A percentile compares a stretch with the other conserved stretches of the same genome.
These are phyloP conservation scores for Zaprionus ghesquierei DNA, from an alignment of 1,140 invertebrate genomes.

Conservation along the genomic window DNA sequence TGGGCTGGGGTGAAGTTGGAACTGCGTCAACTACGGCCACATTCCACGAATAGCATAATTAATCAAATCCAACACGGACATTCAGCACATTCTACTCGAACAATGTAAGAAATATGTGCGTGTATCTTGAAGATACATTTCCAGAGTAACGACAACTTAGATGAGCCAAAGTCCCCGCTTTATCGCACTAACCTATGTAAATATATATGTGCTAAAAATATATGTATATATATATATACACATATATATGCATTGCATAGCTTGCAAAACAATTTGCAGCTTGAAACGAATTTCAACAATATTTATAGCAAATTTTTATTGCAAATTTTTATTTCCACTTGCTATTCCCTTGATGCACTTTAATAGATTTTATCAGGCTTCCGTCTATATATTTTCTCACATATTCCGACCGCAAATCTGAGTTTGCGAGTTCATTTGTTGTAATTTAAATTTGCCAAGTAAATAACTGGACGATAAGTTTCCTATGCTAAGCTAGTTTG, in stretches of 20 bases:
- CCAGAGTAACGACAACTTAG: too few species aligned
- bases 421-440: conserved; percentile 30
- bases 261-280: background rate
- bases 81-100: background rate
- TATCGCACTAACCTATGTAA: too few species aligned
- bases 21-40: background rate
- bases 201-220: too few species aligned
- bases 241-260: background rate
- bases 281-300: background rate
- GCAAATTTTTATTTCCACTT: background rate
- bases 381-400: background rate
- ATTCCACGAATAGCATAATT: conserved; percentile 11
- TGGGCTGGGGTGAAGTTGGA: background rate
- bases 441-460: conserved; percentile 25
- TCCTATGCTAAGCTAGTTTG: background rate
- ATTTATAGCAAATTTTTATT: background rate
- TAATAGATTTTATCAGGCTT: conserved; percentile 12
- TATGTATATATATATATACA: background rate
- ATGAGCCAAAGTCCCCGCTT: too few species aligned
- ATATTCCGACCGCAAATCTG: conserved; percentile 11
- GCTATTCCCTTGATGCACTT: background rate
- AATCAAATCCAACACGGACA: conserved; percentile 4
- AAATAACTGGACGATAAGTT: conserved; percentile 20
- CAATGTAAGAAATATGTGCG: background rate
- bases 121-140: background rate